Percentiles rank a stretch among this genome's conserved stretches.
Conservation (phyloP, 2,888 invertebrate species). For the Sceliomorpha sp. region DNA sequence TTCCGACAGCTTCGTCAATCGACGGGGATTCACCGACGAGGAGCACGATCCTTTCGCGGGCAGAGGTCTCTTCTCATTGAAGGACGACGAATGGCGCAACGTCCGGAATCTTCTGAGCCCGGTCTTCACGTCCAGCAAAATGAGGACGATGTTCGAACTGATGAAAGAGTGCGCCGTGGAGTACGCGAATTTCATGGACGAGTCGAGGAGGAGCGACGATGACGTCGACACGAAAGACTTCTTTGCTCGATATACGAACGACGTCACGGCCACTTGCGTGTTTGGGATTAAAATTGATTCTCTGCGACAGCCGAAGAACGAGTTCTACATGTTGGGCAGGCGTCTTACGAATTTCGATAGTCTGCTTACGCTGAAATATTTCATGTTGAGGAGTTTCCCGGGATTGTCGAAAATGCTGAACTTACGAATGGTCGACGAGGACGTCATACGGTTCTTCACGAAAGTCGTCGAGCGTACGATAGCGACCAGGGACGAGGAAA, state of each 20-base stretch:
- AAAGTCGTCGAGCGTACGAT: conserved; percentile 58
- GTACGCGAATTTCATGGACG: conserved; percentile 56
- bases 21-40: conserved; percentile 59
- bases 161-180: conserved; percentile 75
- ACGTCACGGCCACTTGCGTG: conserved; percentile 80
- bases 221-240: conserved; percentile 77
- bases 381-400: conserved; percentile 48
- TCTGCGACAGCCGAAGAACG: conserved; percentile 67
- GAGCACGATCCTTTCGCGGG: conserved; percentile 60
- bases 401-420: conserved; percentile 38
- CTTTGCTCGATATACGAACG: conserved; percentile 75
- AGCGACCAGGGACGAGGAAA: conserved; percentile 57
- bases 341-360: conserved; percentile 57
- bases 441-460: conserved; percentile 54
- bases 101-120: conserved; percentile 82
- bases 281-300: conserved; percentile 79
- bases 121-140: conserved; percentile 83
- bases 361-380: conserved; percentile 50
- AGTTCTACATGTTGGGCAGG: conserved; percentile 70
- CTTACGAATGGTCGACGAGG: conserved; percentile 42
- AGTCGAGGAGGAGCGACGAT: conserved; percentile 19
- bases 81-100: conserved; percentile 81
- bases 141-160: conserved; percentile 81
- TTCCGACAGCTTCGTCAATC: conserved; percentile 70
- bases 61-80: conserved; percentile 59